Evolutionary conservation across 2,888 invertebrate species (phyloP), one percentile per base, ranked within the genome.

Genomic region (Herminia tarsipennalis): DNA sequence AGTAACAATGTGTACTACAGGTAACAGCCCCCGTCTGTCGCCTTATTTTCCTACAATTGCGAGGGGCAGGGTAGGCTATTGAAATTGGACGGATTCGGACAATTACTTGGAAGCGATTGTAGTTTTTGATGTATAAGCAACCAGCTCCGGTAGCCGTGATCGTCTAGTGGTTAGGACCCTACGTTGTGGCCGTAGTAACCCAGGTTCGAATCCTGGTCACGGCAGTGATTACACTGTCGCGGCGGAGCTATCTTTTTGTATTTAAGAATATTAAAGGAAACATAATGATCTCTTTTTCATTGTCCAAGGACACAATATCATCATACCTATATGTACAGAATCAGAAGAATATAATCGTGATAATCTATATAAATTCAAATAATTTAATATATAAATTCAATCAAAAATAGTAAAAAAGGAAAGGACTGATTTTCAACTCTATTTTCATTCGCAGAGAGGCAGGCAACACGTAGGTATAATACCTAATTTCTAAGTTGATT

Each of bases 101-200:
- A 16, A 9, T 35, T 14, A 24, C 5, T 16, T 1, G 25, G 18
- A 17, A 5, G 25, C 17, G 12, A 30, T 43, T 48, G 29, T 10
- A 24, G 13, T 21, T 59, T 62, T 56, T 27, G 16, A 16, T 4
- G 2, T 9, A 1, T 16, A 14, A 20, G 6, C 13, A 9, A 44
- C 17, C 8, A 18, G 34, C 34, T 35, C 20, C 35, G 18, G n/a
- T 9, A 39, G 34, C 92, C 91, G 92, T 92, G 92, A 92, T 92
- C 92, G 93, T 94, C 93, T 94, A 94, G 94, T 94, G 94, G 93
- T 94, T 94, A 94, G 93, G 93, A 93, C 93, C 92, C 93, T 93
- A 93, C 93, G 93, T 94, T 94, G 93, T 94, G 93, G 93, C 93
- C 93, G 94, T 93, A 91, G 91, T 92, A 93, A 92, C 92, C 92